Evolutionary conservation across 2,888 invertebrate genomes (phyloP), one percentile per base, ranked within the genome.

Genomic region (Chouioia cunea): DNA sequence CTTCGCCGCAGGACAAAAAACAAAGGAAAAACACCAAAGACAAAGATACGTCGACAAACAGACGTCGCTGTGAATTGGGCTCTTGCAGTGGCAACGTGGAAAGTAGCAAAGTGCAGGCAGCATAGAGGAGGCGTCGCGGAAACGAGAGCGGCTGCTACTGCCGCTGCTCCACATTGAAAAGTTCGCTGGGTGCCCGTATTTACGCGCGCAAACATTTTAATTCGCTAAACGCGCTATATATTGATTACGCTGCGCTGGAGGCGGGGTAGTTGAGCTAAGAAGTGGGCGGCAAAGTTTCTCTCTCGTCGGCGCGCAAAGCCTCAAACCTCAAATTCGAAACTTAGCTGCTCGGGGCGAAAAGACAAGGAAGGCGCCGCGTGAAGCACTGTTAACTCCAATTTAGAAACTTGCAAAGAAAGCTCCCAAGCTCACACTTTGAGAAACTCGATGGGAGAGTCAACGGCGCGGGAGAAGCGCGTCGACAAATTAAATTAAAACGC

Each of bases 321-420:
- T 69, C 53, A 60, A 59, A 70, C 65, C 65, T 70, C 65, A 65
- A 65, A 70, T 70, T 70, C 70, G 71, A 57, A 71, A 71, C n/a
- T 27, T 27, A 6, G 27, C 27, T 27, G 44, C 8, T 27, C 18
- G 56, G 14, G 64, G 27, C 27, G 53, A 58, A 63, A 53, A 58
- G 66, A 71, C 60, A 65, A 65, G 62, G 54, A 23, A 12, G 18
- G 20, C 27, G 20, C 27, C 43, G 62, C 52, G 71, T 50, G 64
- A 71, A 68, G 67, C 67, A 50, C 71, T 64, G 67, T 67, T 71
- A 71, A 71, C 64, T 71, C 58, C 71, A 71, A 71, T 71, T 71
- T 71, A 47, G 58, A 71, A 71, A 67, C 48, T 27, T 27, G 27
- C 27, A 27, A 27, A 27, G 27, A 27, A 27, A 27, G 27, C 27